Base-by-base conservation (phyloP, 2,797 vertebrate genomes). In the Mus minutoides region DNA sequence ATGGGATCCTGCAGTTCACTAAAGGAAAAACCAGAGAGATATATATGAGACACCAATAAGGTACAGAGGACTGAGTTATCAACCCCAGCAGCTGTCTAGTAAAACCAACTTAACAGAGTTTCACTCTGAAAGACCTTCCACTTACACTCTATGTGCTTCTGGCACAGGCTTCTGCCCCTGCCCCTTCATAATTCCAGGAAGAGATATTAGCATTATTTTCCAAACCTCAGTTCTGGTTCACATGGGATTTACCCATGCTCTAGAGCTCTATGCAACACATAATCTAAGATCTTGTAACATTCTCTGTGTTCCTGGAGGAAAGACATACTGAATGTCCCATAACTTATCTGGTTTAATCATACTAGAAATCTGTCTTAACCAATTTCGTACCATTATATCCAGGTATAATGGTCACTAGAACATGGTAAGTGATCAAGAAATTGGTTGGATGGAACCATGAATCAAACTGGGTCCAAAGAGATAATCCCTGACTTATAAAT, bases 1-100 rank as follows among this genome's bases (percentile, higher is more conserved):
- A 98, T 40, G 21, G 98, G 97, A 83, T 97, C 91, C 96, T 98
- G 95, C 73, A 98, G 96, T 88, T 97, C 97, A 96, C 98, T 99
- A 95, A 84, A 97, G 96, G 96, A 97, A 90, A 96, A 94, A 93
- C 26, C 13, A 97, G 62, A 97, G 71, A 64, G 77, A 64, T 29
- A 8, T n/a, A 96, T 0, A 89, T 94, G 96, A 98, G 95, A 88
- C 6, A 90, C 3, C 4, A 60, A 54, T 6, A 49, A 89, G 40
- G 31, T 64, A 56, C 5, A 60, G 67, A 93, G 76, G 90, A 6
- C 29, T 14, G 29, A 62, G 52, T 13, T 49, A 76, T 29, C 31
- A 58, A 6, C 40, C 49, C 75, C n/a, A 31, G 71, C 56, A 90
- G 58, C 43, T 54, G 60, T 79, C 24, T 79, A 3, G 91, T 6